Base-by-base conservation (phyloP, 2,888 invertebrate genomes). In the Oscheius onirici region DNA sequence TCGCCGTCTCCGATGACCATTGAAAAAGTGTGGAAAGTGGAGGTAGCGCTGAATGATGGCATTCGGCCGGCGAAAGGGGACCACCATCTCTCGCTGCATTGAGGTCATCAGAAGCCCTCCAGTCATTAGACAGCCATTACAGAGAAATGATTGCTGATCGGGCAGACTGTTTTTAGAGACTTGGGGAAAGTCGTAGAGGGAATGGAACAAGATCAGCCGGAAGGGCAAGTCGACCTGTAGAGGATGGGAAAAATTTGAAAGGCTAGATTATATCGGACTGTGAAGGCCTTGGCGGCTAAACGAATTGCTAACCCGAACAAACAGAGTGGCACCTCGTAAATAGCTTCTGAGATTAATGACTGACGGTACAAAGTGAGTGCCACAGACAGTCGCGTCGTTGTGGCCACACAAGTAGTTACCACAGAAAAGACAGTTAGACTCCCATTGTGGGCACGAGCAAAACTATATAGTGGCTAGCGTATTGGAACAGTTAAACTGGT, bases 261-360 rank as follows among this genome's bases (percentile, higher is more conserved):
- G 49, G 63, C 34, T 26, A 46, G 63, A 63, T 63, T 20, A 63
- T 63, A 46, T 63, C 49, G 26, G 26, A 6, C 58, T 28, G 46
- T 11, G 46, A 34, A 34, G 41, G 49, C 63, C 63, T 63, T 63
- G 63, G 63, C 63, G 63, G 63, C 63, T 63, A 63, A 58, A 63
- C 46, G 63, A 63, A 63, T 63, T n/a, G 63, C 63, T 63, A 63
- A 63, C 63, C 34, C 49, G 49, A 63, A 24, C 28, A 63, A 63
- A 46, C 46, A 11, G 8, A 49, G 49, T 63, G 49, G 24, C 63
- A 49, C 24, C 44, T 63, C 63, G 63, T 63, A 63, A 63, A 63
- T 63, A 49, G 24, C 63, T 46, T 15, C 13, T 49, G 28, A 46
- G 49, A 63, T 63, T 63, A 49, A 63, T 63, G 63, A 44, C 22